Base-by-base conservation (phyloP, 2,888 invertebrate species). In the Cheilosia urbana region DNA sequence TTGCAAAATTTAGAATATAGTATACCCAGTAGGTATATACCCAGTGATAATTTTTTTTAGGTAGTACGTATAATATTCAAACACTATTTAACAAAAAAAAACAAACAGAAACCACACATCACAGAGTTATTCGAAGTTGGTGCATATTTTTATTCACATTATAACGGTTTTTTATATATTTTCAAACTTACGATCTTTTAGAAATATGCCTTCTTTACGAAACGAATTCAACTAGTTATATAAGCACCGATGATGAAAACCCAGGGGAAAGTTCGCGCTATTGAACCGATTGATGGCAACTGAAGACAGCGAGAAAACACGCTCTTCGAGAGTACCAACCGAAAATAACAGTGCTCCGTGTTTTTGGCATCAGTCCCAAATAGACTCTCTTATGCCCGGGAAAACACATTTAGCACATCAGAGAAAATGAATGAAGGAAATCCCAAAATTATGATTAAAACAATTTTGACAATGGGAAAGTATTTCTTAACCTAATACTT, bases 201-300 rank as follows among this genome's bases (percentile, higher is more conserved):
- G 76, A 85, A 85, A 85, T 85, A 68, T 85, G 81, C 62, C 85
- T 85, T 76, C 85, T 85, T 81, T 63, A 77, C 81, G 68, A 81
- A 85, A 85, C 76, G 65, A 77, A 72, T 68, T 85, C 60, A 19
- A 80, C 85, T 76, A 72, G 80, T 85, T 85, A 85, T 85, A 77
- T 85, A 85, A 85, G 85, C 85, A 81, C 81, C 77, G 80, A 80
- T 81, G 73, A 77, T 80, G 83, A 87, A 87, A 88, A 87, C 88
- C 88, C 88, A 88, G 85, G 88, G 90, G 90, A 91, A 91, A 91
- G 92, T 92, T 92, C 91, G 92, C 91, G 91, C 92, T 92, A 91
- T 92, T 92, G 92, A 91, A 92, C 91, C 92, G 92, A 91, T 92
- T 91, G 92, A 91, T 91, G 92, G 91, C 92, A 91, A 92, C 92